Percentiles rank a stretch among this genome's conserved stretches.
Evolutionary conservation across 2,888 invertebrate species (phyloP).

Genomic region (Clivina fossor): DNA sequence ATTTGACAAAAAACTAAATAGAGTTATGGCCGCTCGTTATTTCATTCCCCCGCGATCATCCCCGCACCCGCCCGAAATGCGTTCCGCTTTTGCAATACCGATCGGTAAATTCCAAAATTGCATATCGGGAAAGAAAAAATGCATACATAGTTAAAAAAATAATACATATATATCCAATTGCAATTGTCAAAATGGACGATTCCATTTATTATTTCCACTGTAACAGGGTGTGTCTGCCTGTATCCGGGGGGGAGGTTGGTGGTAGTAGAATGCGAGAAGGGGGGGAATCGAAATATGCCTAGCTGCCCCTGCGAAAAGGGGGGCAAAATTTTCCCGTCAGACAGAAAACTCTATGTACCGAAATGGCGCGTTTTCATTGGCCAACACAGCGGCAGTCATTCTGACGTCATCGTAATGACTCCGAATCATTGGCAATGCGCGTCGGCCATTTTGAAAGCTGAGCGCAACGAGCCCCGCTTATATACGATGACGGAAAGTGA

Average conservation of each 20-base stretch:
- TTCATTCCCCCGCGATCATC: neutral
- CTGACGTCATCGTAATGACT: conserved; percentile 32
- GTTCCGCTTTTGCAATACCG: neutral
- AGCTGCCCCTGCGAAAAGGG: neutral
- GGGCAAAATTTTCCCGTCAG: conserved; percentile 16
- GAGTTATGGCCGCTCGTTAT: conserved; percentile 12
- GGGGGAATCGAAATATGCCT: conserved; percentile 6
- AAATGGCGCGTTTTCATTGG: conserved; percentile 23
- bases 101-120: conserved; percentile 21
- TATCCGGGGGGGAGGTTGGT: conserved; percentile 13
- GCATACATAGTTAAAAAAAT: conserved; percentile 5
- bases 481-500: conserved; percentile 29
- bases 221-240: conserved; percentile 25
- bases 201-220: conserved; percentile 20
- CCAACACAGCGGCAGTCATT: conserved; percentile 16
- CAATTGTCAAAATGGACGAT: conserved; percentile 27
- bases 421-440: conserved; percentile 23
- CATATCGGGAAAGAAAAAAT: conserved; percentile 15
- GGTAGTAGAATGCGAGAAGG: neutral
- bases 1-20: conserved; percentile 23
- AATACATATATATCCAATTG: conserved; percentile 25
- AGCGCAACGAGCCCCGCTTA: conserved; percentile 15
- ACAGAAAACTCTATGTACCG: conserved; percentile 27
- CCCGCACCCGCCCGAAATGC: neutral
- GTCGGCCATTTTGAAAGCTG: conserved; percentile 28